A percentile compares a stretch with the other conserved stretches of the same genome.
Conservation (phyloP, 2,797 vertebrate species). For the Streptopelia turtur region DNA sequence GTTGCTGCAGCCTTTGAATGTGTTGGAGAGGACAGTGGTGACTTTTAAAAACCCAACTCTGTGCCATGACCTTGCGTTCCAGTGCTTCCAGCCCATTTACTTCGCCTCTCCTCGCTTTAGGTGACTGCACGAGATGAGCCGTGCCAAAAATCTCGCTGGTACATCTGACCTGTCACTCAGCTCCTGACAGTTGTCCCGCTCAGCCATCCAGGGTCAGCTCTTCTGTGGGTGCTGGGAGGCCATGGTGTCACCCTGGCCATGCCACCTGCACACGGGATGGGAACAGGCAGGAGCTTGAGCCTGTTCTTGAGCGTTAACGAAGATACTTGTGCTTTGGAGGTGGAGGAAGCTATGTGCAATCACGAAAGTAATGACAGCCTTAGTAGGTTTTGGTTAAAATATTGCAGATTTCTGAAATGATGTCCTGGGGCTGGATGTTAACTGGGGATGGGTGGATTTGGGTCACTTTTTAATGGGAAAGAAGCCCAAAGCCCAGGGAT, state of each 20-base stretch:
- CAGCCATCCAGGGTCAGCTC: not conserved
- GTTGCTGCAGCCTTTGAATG: not conserved
- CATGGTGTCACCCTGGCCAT: accelerated
- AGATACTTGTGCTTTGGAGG: not conserved
- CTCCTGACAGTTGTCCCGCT: not conserved
- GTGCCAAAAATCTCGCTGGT: not conserved
- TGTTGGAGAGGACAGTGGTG: not conserved
- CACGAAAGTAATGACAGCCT: not conserved
- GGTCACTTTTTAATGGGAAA: not conserved
- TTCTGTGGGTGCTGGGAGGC: accelerated
- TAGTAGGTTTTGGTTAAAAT: not conserved
- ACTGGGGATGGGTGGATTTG: not conserved
- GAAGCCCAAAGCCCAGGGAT: not conserved
- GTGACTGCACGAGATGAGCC: not conserved
- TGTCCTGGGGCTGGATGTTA: not conserved
- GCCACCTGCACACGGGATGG: accelerated
- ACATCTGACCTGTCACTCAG: not conserved
- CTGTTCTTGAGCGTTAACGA: not conserved
- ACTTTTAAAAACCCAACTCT: not conserved
- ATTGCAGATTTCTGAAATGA: not conserved
- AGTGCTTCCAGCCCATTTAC: not conserved
- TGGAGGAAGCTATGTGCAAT: not conserved
- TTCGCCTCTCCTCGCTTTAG: not conserved
- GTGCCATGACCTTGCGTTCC: not conserved
- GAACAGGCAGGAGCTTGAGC: not conserved